Evolutionary conservation across 2,113 vertebrate species (phyloP), one percentile per base, ranked within the genome.

Genomic region (Sclerurus mexicanus): DNA sequence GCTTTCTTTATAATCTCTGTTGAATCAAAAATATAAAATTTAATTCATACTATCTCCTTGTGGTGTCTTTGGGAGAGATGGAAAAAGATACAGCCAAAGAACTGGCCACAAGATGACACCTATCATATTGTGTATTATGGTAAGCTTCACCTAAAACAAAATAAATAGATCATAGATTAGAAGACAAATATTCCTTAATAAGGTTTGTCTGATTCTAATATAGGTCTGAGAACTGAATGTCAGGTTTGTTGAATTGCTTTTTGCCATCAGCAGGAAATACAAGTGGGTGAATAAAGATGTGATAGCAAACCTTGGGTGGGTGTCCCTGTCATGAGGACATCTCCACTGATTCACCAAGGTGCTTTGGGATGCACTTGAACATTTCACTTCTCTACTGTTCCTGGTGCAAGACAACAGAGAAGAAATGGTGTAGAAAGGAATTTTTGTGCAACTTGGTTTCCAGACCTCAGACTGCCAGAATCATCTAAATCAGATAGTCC

Each of bases 1-100:
- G 75, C 37, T 77, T 58, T 73, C 12, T 85, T 93, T 63, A 40
- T 78, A 58, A 81, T 73, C 23, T 71, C 50, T 71, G n/a, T 87
- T 93, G 31, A 95, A 95, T 97, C 42, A 96, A 95, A 96, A 53
- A 47, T 63, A 52, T 1, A 83, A 72, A 55, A 78, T 85, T 83
- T 93, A 59, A 93, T 96, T 96, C 13, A 24, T 79, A 62, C 74
- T 47, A 44, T 78, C 46, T 89, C 31, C 22, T 59, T 53, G 35
- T 19, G 10, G 25, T 89, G 28, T 74, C 21, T 49, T 78, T 62
- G 25, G 18, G 35, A 85, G 19, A 66, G 28, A 71, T 25, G 19
- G 19, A 50, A 79, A 60, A 64, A 59, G 9, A 55, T 27, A 39
- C 3, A 63, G 2, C 5, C 25, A 86, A 53, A 74, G 28, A 82